Evolutionary conservation across 2,888 invertebrate genomes (phyloP).

Genomic region (Hetaerina titia): DNA sequence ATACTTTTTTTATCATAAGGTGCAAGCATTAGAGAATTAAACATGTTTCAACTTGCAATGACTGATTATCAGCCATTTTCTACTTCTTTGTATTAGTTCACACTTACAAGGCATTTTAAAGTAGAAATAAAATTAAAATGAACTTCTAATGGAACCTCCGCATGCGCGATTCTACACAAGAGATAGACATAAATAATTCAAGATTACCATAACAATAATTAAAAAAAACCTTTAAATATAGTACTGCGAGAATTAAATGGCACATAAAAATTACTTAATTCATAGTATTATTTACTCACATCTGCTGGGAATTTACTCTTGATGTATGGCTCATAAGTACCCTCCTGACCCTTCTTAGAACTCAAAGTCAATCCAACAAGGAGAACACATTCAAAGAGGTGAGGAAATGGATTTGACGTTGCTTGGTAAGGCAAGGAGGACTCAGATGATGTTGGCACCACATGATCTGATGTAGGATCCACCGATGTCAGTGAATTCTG

Average conservation of each 20-base stretch:
- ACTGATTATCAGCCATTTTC: too few species aligned
- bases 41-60: too few species aligned
- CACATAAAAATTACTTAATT: not conserved
- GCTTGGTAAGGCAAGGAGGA: not conserved
- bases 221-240: too few species aligned
- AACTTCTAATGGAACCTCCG: not conserved
- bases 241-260: too few species aligned
- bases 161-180: not conserved
- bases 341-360: constrained; percentile 74
- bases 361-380: constrained; percentile 84
- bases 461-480: constrained; percentile 41
- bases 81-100: not conserved
- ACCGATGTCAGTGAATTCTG: constrained; percentile 65
- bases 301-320: constrained; percentile 85
- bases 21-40: too few species aligned
- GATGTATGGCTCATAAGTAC: constrained; percentile 82
- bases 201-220: too few species aligned
- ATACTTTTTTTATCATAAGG: too few species aligned
- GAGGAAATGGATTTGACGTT: not conserved
- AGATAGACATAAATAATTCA: too few species aligned
- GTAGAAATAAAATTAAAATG: not conserved
- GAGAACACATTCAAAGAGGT: constrained; percentile 84
- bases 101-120: not conserved
- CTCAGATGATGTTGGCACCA: not conserved
- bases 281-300: constrained; percentile 77